Evolutionary conservation across 1,140 invertebrate species (phyloP).

Genomic region (Adoxophyes honmai): DNA sequence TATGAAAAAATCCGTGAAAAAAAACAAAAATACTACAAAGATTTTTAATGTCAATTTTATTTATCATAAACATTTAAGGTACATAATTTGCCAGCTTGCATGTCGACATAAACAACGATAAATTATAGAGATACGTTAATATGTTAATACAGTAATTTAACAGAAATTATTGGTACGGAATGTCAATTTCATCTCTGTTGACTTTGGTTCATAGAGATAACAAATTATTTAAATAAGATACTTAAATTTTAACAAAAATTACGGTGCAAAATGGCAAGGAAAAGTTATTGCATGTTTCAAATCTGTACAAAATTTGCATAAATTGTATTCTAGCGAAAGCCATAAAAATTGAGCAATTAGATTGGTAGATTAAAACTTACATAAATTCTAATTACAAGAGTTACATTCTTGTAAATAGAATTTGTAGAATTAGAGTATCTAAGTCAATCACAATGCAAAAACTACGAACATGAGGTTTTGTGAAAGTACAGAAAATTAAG

Average conservation of each 20-base stretch:
- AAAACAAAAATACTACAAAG: background rate
- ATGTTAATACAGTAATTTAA: background rate
- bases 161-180: slow-evolving; percentile 11
- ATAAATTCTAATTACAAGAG: background rate
- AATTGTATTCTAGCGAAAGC: no score
- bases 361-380: background rate
- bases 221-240: no score
- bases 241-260: no score
- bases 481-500: background rate
- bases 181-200: background rate
- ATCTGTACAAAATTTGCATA: no score
- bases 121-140: no score
- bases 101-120: background rate
- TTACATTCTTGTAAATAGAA: background rate
- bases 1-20: no score
- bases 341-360: slow-evolving; percentile 7
- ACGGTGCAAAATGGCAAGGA: no score
- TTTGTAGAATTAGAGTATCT: background rate
- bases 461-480: background rate
- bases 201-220: no score
- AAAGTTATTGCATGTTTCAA: no score
- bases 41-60: background rate
- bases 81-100: slow-evolving; percentile 3
- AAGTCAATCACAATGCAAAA: background rate
- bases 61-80: background rate